Conservation (phyloP, 2,888 invertebrate genomes). For the Drosophila ustulata region DNA sequence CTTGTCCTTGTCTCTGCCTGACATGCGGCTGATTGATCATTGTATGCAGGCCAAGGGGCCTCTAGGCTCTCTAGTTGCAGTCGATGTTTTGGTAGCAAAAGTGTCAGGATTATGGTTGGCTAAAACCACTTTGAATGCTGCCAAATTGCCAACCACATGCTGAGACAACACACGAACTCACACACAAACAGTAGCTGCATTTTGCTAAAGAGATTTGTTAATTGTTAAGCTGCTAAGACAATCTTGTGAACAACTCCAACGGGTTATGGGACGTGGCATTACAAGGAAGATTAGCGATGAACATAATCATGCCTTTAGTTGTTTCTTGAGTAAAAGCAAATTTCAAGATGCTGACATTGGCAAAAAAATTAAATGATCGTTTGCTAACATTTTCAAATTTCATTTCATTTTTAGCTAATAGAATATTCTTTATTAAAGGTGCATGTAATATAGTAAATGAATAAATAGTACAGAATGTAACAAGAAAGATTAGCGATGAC, state of each 20-base stretch:
- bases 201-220: slow-evolving; percentile 53
- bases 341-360: too few species aligned
- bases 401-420: too few species aligned
- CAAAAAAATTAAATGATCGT: too few species aligned
- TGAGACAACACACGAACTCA: slow-evolving; percentile 38
- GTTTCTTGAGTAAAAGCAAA: neutral
- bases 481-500: too few species aligned
- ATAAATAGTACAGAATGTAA: too few species aligned
- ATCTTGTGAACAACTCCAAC: slow-evolving; percentile 4
- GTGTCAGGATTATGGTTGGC: slow-evolving; percentile 60
- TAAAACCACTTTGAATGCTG: slow-evolving; percentile 57
- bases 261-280: neutral
- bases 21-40: slow-evolving; percentile 75
- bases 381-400: too few species aligned
- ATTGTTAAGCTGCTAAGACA: slow-evolving; percentile 54
- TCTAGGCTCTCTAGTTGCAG: slow-evolving; percentile 24
- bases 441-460: too few species aligned
- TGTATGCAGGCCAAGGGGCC: slow-evolving; percentile 51
- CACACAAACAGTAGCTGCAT: slow-evolving; percentile 31
- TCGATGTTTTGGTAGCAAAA: slow-evolving; percentile 70
- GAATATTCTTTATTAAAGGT: too few species aligned
- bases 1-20: slow-evolving; percentile 41
- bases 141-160: slow-evolving; percentile 69
- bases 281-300: neutral
- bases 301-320: neutral